Base-by-base conservation (phyloP, 2,797 vertebrate species). In the Intellagama lesueurii region DNA sequence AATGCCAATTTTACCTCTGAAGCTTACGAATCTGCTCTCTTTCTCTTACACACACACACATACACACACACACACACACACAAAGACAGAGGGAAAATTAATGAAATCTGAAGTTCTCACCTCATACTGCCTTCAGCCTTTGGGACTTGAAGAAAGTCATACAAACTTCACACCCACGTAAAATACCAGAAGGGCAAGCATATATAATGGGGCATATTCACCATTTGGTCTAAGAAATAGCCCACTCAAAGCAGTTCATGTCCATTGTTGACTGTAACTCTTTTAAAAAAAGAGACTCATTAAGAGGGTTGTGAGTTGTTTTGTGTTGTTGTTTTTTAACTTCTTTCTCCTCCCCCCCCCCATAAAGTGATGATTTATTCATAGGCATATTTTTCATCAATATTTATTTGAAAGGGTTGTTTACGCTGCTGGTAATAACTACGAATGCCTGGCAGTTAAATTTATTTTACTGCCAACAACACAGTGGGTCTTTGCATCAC, bases 371-470 rank as follows among this genome's bases (percentile, higher is more conserved):
- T 89, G 75, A 89, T 89, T 85, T 79, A 89, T 89, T 89, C 82
- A 89, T 79, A 26, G 49, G 82, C 88, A 69, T 84, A 88, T 70
- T 79, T 85, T 89, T 89, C 88, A 89, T 89, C 88, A 79, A 89
- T 89, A 89, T 89, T 89, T 85, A 89, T 89, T 89, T 60, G 75
- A 70, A 79, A 84, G 47, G 26, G 47, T 47, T 89, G 82, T 89
- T 89, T 79, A 84, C 17, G 82, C 66, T 56, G 49, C 82, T 72
- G 82, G 75, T 84, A 79, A 89, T 79, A 89, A 79, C 75, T 60
- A 69, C 24, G 28, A 28, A 85, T n/a, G 88, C 75, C 76, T 70
- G 26, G 82, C 81, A 44, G 75, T 44, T 40, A 85, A 79, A 70
- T 85, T 78, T 69, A 78, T 89, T 89, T 78, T 32, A 7, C 75